Base-by-base conservation (phyloP, 2,888 invertebrate species). In the Cantharis rustica region DNA sequence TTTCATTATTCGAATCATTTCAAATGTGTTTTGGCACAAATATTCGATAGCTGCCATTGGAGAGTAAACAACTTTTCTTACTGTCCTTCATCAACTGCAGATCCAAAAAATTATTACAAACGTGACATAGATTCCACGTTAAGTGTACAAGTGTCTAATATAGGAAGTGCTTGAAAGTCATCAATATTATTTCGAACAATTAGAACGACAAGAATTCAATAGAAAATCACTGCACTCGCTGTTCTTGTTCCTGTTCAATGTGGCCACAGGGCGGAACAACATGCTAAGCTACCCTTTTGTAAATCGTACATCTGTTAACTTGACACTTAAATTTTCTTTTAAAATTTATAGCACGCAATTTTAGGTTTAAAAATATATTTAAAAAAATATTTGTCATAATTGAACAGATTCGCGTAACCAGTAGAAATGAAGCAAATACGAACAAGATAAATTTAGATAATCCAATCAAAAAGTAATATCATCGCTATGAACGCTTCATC, bases 201-300 rank as follows among this genome's bases (percentile, higher is more conserved):
- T 75, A 73, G 69, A 69, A 62, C 69, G 79, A 79, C 79, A 76
- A 16, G 72, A 72, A 70, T 69, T 76, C 69, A 79, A 79, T 75
- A 64, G 26, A 69, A 70, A 76, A 70, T 79, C 79, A 76, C 74
- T 75, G 68, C 68, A 75, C 20, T 63, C 72, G 47, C 47, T 71
- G 72, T 70, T 70, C 69, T 20, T 20, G 69, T 75, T 69, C 75
- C 73, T 73, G 61, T 68, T 77, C 77, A 79, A 79, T 79, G 79
- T 72, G 77, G 74, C 79, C 79, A 79, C 79, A 79, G 64, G 75
- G 75, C 79, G 79, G 77, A 79, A 79, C 79, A 73, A 72, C 77
- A 72, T 17, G 31, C 17, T 66, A 47, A 69, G 26, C n/a, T 72
- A 75, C 77, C 79, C 79, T 75, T 79, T 75, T 66, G 73, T 68